Base-by-base conservation (phyloP, 2,888 invertebrate species). In the Plagiodera versicolora region DNA sequence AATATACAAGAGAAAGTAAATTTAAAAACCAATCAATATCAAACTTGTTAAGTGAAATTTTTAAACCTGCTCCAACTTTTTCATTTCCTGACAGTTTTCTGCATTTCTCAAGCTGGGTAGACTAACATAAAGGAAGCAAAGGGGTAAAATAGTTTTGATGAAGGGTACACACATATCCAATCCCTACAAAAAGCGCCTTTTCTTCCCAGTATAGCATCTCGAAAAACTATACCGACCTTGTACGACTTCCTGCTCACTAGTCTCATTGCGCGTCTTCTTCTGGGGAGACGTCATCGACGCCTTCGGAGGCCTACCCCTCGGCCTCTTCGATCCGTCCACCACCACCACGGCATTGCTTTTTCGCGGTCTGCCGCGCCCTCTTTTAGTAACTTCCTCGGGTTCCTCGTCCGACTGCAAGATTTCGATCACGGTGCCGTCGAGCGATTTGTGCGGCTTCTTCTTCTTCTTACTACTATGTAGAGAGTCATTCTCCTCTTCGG, bases 401-500 rank as follows among this genome's bases (percentile, higher is more conserved):
- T 72, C 72, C 10, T 72, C 74, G 28, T 68, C 69, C 14, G 69
- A 72, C 48, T 71, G 66, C 58, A 67, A 61, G 28, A 75, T 69
- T 61, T 76, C 73, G 30, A 73, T 73, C 5, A 74, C 60, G 46
- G 60, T 66, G 28, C 51, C 46, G 17, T 68, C 66, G 24, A 24
- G 24, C 24, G 24, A 6, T 6, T 6, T 3, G 3, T 6, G 24
- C 24, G 24, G 24, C 24, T 62, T 57, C 47, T 65, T 65, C 52
- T 66, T 60, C 55, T 66, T 64, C 48, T 60, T 61, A 5, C 44
- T 61, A 35, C 47, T 44, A n/a, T 58, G 45, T 18, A 56, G 58
- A 9, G 58, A 6, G 4, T 3, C 24, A 6, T 6, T 3, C 24
- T 79, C 79, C 28, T 79, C 79, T 39, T 79, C 78, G 0, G 78